phyloP scores from a whole-genome alignment of 2,888 invertebrate genomes.

The Lycia hirtaria region DNA sequence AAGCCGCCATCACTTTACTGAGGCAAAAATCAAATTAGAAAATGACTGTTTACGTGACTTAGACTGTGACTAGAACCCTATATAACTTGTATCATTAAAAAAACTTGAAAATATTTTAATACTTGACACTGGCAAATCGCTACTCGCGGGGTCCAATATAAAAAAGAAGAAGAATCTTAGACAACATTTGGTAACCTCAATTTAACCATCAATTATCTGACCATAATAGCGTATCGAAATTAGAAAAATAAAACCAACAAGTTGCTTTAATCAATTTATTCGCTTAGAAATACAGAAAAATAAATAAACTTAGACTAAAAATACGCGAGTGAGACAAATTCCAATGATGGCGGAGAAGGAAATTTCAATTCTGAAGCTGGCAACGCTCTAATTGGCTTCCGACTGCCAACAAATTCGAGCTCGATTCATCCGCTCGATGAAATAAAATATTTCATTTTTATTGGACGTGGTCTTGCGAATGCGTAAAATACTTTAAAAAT shows the following conservation, averaged over 20 bases:
- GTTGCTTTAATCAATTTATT: constrained; percentile 42
- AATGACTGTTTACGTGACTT: too few relatives aligned
- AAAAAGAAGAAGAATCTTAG: too few relatives aligned
- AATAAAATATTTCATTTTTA: constrained; percentile 30
- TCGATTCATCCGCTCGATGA: constrained; percentile 46
- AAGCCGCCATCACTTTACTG: too few relatives aligned
- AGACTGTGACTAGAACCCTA: too few relatives aligned
- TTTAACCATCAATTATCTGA: too few relatives aligned
- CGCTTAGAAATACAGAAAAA: constrained; percentile 50
- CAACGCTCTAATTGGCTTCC: constrained; percentile 48
- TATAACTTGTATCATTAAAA: too few relatives aligned
- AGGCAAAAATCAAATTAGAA: too few relatives aligned
- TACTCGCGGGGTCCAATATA: too few relatives aligned
- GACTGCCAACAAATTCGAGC: constrained; percentile 41
- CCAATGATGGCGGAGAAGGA: constrained; percentile 38
- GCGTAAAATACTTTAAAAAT: neutral
- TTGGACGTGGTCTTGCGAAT: constrained; percentile 1
- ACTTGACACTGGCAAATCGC: too few relatives aligned
- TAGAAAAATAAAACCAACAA: neutral
- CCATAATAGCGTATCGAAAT: too few relatives aligned
- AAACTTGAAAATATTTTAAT: too few relatives aligned
- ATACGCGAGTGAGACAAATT: constrained; percentile 41
- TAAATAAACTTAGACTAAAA: constrained; percentile 54
- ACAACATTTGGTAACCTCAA: too few relatives aligned
- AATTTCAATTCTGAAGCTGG: constrained; percentile 51